Base-by-base conservation (phyloP, 2,113 vertebrate species). In the Oreochromis tanganicae region DNA sequence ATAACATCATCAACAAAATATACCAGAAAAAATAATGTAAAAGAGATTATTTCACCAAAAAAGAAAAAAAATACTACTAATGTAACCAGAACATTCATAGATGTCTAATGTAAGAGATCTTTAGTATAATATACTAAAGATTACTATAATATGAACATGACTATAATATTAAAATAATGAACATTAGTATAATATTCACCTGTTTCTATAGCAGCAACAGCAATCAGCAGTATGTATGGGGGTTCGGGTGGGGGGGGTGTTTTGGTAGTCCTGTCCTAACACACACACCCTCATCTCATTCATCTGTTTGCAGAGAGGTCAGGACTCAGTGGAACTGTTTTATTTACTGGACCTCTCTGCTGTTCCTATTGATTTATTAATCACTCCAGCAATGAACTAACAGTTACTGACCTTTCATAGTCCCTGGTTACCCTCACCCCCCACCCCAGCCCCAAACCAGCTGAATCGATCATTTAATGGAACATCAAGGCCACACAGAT, bases 371-470 rank as follows among this genome's bases (percentile, higher is more conserved):
- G 98, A 99, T 97, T 96, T 96, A 98, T 97, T 99, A 98, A 99
- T 98, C 98, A 98, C 97, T 98, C 97, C 95, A 97, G 97, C 97
- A 96, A 98, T 98, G 97, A 98, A 97, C 98, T 98, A 98, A 98
- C 97, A 98, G 97, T 97, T 97, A 97, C 97, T 98, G 98, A 99
- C 97, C 97, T 97, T 96, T 96, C 93, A 95, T 96, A 96, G 96
- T 97, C 96, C 96, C 96, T 95, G 90, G 97, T 96, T 97, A 96
- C 94, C 95, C 87, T 56, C 19, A 54, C n/a, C 34, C 81, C 85
- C 41, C 19, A 17, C 7, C 57, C 32, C 24, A 9, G 83, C 83
- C 59, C 73, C 88, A 84, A 88, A 90, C 88, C 61, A 75, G 85
- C 17, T 97, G 97, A 97, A 97, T 98, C 94, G 97, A 99, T 98